Evolutionary conservation across 2,113 vertebrate species (phyloP), one percentile per base, ranked within the genome.

Genomic region (Pao palembangensis): DNA sequence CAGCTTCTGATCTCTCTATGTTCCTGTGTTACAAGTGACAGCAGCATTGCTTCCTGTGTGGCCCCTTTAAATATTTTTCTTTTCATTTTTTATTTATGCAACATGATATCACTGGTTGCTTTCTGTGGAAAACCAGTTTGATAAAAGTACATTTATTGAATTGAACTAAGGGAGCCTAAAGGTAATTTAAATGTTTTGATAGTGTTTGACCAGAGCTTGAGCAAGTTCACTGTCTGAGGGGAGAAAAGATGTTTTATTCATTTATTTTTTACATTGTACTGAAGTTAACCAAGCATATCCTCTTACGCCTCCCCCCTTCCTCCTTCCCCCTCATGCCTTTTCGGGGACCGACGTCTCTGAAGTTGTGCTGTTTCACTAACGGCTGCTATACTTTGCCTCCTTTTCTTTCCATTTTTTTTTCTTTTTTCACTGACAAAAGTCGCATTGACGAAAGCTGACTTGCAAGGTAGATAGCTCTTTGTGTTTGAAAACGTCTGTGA

Each of bases 371-470:
- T 92, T 94, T 87, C 93, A 96, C 94, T 96, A 96, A 98, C 92
- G 91, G 93, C 90, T 92, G 90, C 79, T 94, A 93, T 94, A 92
- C 92, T 95, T 93, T 95, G 92, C 93, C 93, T 95, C 34, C 11
- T 38, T 38, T 38, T 38, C 34, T 93, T 92, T 91, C 87, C 86
- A 28, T 6, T 92, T 89, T 94, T 92, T 89, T 82, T 84, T 92
- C 95, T 47, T 95, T 92, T 94, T 93, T 88, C 93, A 92, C 94
- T 8, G 8, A 47, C 15, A 95, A 96, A 90, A 95, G 95, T 97
- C 94, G 92, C 94, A 94, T 94, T 98, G 95, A 96, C 94, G 94
- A 96, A 96, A 96, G 94, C 95, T 95, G 95, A 96, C 93, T 94
- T 96, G 92, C 94, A 96, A 97, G 96, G 94, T 97, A 97, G 94